phyloP scores from a whole-genome alignment of 2,888 invertebrate species.

The Mesorhabditis belari region DNA sequence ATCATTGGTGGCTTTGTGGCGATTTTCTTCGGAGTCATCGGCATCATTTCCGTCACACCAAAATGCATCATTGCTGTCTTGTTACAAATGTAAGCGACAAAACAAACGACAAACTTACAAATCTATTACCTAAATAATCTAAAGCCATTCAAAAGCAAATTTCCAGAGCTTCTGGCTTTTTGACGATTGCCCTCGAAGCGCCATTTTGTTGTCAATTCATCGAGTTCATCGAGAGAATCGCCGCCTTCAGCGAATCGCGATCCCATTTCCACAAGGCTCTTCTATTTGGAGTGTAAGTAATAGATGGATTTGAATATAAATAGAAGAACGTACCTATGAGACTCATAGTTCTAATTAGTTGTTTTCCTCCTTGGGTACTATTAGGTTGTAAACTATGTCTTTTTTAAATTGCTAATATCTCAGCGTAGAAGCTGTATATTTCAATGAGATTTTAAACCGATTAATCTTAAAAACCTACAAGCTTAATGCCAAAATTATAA shows the following conservation, averaged over 20 bases:
- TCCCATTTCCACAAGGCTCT: conserved; percentile 50
- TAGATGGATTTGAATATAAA: no score
- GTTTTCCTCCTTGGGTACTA: neutral
- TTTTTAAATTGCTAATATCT: neutral
- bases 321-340: no score
- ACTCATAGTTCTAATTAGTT: no score
- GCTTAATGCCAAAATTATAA: no score
- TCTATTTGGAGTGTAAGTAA: conserved; percentile 40
- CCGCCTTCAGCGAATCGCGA: conserved; percentile 61
- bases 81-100: conserved; percentile 41
- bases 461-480: no score
- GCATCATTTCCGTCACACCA: conserved; percentile 41
- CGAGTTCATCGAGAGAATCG: conserved; percentile 81
- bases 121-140: no score
- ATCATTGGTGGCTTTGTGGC: conserved; percentile 51
- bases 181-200: conserved; percentile 81
- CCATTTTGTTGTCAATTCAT: conserved; percentile 95
- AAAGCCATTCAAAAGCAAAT: neutral
- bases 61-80: conserved; percentile 48
- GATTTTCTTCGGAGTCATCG: conserved; percentile 49
- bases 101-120: no score
- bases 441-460: no score
- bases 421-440: no score
- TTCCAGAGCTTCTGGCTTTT: conserved; percentile 71
- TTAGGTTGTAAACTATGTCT: neutral